Evolutionary conservation across 2,797 vertebrate genomes (phyloP).

Genomic region (Synaphobranchus kaupii): DNA sequence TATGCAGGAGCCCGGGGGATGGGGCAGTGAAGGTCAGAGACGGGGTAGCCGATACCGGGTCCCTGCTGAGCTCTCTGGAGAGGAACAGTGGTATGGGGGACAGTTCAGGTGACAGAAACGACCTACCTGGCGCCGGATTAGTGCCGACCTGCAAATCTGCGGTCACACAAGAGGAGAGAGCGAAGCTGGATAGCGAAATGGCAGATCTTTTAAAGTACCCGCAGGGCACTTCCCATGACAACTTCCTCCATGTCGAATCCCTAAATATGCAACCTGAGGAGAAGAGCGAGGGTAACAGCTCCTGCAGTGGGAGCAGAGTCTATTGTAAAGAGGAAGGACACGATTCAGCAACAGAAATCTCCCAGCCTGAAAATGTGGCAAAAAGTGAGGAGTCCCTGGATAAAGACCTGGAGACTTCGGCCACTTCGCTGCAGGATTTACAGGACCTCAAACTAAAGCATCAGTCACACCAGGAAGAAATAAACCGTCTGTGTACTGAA

Average conservation of each 20-base stretch:
- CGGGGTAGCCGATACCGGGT: not conserved
- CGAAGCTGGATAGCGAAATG: conserved; percentile 21
- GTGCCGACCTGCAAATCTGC: conserved; percentile 4
- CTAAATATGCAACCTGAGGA: not conserved
- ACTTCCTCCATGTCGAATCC: conserved; percentile 24
- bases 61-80: not conserved
- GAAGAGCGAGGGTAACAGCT: conserved; percentile 14
- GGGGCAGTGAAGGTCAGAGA: conserved; percentile 34
- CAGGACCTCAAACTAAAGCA: conserved; percentile 39
- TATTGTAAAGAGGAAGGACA: not conserved
- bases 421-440: conserved; percentile 26
- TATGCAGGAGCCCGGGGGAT: conserved; percentile 34
- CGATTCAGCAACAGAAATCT: not conserved
- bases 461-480: conserved; percentile 31
- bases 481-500: conserved; percentile 14
- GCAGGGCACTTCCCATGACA: conserved; percentile 17
- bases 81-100: conserved; percentile 3
- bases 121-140: conserved; percentile 4
- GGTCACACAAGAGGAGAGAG: not conserved
- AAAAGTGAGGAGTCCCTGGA: not conserved
- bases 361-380: not conserved
- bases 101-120: conserved; percentile 13
- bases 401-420: conserved; percentile 22
- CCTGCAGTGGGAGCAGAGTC: not conserved
- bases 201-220: conserved; percentile 26